These are phyloP conservation scores for Arenicola marina DNA, from an alignment of 2,888 invertebrate species.

Conservation along the genomic window DNA sequence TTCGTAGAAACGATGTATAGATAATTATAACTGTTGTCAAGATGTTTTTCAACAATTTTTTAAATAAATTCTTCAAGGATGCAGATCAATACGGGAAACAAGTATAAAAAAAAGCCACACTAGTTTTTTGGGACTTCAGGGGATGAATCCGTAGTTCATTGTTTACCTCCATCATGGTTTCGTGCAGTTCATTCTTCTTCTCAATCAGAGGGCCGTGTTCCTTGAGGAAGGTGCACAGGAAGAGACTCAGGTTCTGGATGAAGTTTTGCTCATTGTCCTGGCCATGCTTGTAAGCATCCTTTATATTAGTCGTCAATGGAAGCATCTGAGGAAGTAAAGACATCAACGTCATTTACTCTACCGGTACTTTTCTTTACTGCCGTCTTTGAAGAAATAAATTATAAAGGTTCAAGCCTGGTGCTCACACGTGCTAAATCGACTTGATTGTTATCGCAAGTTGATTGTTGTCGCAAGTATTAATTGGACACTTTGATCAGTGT, in stretches of 20 bases:
- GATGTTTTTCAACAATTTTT: too few species aligned
- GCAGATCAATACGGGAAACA: too few species aligned
- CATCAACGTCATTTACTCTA: neutral
- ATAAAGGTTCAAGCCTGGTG: too few species aligned
- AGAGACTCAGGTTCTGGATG: constrained; percentile 96
- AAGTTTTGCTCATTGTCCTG: constrained; percentile 98
- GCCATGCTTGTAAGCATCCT: constrained; percentile 90
- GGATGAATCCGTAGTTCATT: too few species aligned
- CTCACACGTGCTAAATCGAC: too few species aligned
- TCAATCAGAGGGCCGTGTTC: constrained; percentile 77
- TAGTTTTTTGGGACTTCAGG: too few species aligned
- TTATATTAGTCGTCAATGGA: constrained; percentile 87
- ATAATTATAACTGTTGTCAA: neutral
- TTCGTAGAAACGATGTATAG: neutral
- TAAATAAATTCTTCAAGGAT: too few species aligned
- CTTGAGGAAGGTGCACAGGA: constrained; percentile 93
- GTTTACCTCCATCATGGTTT: constrained; percentile 73
- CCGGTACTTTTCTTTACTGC: neutral
- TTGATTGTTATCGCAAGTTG: too few species aligned
- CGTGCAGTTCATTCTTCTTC: constrained; percentile 73
- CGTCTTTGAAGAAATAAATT: neutral
- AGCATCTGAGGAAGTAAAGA: constrained; percentile 70
- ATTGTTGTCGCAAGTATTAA: too few species aligned
- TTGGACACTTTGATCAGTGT: too few species aligned
- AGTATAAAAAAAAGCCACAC: too few species aligned